Evolutionary conservation across 1,140 invertebrate species (phyloP).

Genomic region (Euwallacea similis): DNA sequence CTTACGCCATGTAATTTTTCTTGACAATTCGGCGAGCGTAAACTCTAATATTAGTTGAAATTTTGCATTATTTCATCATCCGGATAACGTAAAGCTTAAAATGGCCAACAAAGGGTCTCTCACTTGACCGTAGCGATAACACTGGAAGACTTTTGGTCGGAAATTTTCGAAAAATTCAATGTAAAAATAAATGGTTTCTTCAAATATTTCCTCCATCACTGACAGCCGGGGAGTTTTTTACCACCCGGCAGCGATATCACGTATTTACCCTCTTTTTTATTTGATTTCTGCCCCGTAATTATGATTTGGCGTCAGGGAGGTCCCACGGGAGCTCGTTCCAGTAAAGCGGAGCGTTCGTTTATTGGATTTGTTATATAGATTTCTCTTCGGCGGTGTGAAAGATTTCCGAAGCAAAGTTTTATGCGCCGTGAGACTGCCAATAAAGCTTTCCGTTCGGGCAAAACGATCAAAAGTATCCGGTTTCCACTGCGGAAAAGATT

Average conservation of each 20-base stretch:
- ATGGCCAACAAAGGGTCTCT: no score
- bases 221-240: constrained; percentile 7
- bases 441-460: constrained; percentile 16
- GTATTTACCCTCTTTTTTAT: constrained; percentile 32
- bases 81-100: no score
- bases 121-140: no score
- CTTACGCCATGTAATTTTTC: no score
- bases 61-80: no score
- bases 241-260: constrained; percentile 1
- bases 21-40: no score
- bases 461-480: constrained; percentile 12
- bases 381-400: constrained; percentile 30
- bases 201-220: constrained; percentile 4
- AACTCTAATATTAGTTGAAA: no score
- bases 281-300: constrained; percentile 27
- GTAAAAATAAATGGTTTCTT: neutral
- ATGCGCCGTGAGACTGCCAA: constrained; percentile 34
- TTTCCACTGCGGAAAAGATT: constrained; percentile 2
- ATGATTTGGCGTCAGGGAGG: constrained; percentile 23
- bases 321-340: constrained; percentile 12
- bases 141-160: neutral
- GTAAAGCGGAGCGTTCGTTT: constrained; percentile 24
- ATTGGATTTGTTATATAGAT: constrained; percentile 36
- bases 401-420: constrained; percentile 36
- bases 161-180: neutral